Evolutionary conservation across 1,140 invertebrate species (phyloP).

Genomic region (Drosophila santomea): DNA sequence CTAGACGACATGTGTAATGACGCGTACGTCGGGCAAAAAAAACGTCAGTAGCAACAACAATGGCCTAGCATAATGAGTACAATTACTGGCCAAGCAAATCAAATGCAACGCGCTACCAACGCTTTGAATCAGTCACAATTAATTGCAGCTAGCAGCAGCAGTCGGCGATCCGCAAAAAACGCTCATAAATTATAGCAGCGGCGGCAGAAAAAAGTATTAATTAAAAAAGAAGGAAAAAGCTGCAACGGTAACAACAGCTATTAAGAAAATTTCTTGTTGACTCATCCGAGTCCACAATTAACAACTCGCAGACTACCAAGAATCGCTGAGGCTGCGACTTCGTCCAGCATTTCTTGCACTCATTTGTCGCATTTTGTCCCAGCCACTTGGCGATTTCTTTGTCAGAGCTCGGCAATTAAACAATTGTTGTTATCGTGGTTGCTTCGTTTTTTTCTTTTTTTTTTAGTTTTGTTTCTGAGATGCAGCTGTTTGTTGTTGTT

Average conservation of each 20-base stretch:
- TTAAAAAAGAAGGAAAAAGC: constrained; percentile 71
- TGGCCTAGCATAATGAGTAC: constrained; percentile 71
- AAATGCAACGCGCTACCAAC: constrained; percentile 78
- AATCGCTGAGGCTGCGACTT: constrained; percentile 28
- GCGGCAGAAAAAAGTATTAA: constrained; percentile 72
- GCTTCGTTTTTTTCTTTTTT: constrained; percentile 16
- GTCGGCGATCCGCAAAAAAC: constrained; percentile 51
- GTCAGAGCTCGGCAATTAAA: constrained; percentile 75
- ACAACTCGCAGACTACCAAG: constrained; percentile 69
- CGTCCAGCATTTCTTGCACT: constrained; percentile 68
- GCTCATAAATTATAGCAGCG: constrained; percentile 75
- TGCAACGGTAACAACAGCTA: constrained; percentile 76
- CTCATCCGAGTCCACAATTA: constrained; percentile 79
- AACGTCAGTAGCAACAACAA: constrained; percentile 42
- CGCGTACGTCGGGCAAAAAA: constrained; percentile 50
- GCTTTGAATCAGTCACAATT: constrained; percentile 79
- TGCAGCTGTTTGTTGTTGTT: constrained; percentile 26
- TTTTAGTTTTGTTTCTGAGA: constrained; percentile 20
- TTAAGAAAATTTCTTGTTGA: constrained; percentile 82
- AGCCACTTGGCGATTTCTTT: constrained; percentile 72
- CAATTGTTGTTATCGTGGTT: constrained; percentile 59
- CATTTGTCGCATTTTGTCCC: constrained; percentile 73
- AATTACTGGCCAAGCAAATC: constrained; percentile 77
- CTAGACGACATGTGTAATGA: constrained; percentile 80
- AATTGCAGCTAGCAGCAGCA: constrained; percentile 58